Evolutionary conservation across 2,113 vertebrate species (phyloP).

Genomic region (Mirza zaza): DNA sequence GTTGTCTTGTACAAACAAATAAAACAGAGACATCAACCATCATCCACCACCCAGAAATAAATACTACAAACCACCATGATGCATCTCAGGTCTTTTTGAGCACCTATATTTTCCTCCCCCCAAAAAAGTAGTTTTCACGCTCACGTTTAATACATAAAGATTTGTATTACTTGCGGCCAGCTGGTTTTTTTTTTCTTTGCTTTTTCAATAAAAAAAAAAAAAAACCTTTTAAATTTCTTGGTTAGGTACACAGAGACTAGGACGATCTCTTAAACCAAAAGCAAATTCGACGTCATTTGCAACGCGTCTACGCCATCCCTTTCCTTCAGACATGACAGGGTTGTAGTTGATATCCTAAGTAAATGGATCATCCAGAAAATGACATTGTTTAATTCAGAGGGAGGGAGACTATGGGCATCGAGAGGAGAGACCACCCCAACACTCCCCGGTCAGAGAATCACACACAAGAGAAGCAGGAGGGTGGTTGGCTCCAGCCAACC

Average conservation of each 20-base stretch:
- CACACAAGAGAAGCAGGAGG: neutral
- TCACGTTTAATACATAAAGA: neutral
- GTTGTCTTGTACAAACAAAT: neutral
- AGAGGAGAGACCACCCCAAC: neutral
- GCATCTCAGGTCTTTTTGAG: neutral
- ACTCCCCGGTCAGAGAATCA: neutral
- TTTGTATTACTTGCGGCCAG: neutral
- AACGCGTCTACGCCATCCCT: neutral
- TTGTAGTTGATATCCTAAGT: neutral
- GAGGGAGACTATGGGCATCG: too few species aligned
- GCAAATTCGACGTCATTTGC: neutral
- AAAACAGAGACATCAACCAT: neutral
- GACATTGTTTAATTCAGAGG: neutral
- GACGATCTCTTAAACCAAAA: neutral
- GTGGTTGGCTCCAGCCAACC: neutral
- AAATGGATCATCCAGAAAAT: neutral
- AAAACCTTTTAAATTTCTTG: neutral
- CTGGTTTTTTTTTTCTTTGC: neutral
- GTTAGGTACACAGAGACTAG: neutral
- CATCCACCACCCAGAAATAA: neutral
- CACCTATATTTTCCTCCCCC: neutral
- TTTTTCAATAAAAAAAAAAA: neutral
- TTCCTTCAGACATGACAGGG: neutral
- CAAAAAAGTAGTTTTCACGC: neutral
- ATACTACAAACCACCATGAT: neutral